Conservation (phyloP, 2,113 vertebrate genomes). For the Myrmecophaga tridactyla region DNA sequence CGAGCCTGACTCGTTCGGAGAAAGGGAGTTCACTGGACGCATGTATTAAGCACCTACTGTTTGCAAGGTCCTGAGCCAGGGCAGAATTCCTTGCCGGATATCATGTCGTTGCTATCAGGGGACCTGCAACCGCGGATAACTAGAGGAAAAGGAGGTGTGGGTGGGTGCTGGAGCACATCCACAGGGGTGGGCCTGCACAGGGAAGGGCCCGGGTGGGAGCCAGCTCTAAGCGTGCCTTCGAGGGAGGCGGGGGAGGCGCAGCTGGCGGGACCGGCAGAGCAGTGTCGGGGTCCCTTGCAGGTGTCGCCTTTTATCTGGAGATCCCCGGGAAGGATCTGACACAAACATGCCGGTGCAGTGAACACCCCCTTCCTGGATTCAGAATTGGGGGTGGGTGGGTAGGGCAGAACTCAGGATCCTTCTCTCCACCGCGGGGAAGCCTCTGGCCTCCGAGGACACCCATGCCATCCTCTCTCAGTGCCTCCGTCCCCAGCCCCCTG, state of each 20-base stretch:
- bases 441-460: not conserved
- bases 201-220: not conserved
- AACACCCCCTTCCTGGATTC: not conserved
- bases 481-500: not conserved
- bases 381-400: no score
- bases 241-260: no score
- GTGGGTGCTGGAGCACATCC: not conserved
- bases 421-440: not conserved
- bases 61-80: not conserved
- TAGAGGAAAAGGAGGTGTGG: not conserved
- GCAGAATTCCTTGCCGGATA: no score
- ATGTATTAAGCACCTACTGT: not conserved
- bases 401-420: not conserved
- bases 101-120: no score
- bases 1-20: not conserved
- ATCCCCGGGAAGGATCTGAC: not conserved
- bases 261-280: not conserved
- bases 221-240: not conserved
- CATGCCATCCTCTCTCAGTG: not conserved
- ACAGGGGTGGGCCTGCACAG: not conserved
- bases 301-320: not conserved
- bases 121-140: no score
- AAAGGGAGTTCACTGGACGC: not conserved
- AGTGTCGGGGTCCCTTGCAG: not conserved
- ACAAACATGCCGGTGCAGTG: accelerated